Percentiles rank a stretch among this genome's conserved stretches.
Conservation (phyloP, 2,888 invertebrate genomes). For the Parasteatoda lunata region DNA sequence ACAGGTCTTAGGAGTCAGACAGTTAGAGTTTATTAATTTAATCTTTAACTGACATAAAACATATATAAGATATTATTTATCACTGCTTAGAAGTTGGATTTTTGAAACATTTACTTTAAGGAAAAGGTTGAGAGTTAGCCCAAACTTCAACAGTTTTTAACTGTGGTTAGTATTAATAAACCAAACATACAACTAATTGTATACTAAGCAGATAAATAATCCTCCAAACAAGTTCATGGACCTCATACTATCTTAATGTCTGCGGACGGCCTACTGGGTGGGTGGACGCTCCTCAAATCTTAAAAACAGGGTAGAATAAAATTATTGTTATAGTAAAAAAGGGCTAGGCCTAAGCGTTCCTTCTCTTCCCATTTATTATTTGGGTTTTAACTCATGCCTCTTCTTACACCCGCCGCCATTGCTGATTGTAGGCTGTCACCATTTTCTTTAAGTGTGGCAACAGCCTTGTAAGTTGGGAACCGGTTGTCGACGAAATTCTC, state of each 20-base stretch:
- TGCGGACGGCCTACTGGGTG: constrained; percentile 35
- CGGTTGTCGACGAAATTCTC: constrained; percentile 21
- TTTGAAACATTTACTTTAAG: too few species aligned
- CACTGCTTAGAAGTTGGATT: too few species aligned
- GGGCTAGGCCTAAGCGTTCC: constrained; percentile 25
- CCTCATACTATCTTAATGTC: constrained; percentile 3
- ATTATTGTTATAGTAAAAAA: constrained; percentile 29
- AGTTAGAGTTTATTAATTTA: too few species aligned
- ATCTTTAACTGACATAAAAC: too few species aligned
- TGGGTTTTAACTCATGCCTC: constrained; percentile 9
- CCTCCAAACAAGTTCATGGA: constrained; percentile 26
- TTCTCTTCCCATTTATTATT: constrained; percentile 27
- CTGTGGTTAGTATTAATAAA: too few species aligned
- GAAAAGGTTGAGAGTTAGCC: too few species aligned
- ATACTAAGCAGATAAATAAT: too few species aligned
- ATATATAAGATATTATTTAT: too few species aligned
- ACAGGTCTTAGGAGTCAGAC: too few species aligned
- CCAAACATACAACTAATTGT: too few species aligned
- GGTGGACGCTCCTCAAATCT: constrained; percentile 40
- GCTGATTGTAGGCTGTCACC: constrained; percentile 55
- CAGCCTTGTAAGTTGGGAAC: constrained; percentile 22
- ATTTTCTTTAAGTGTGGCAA: constrained; percentile 11
- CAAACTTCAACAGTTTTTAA: too few species aligned
- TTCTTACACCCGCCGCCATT: not conserved
- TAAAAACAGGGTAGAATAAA: constrained; percentile 8